Base-by-base conservation (phyloP, 2,113 vertebrate species). In the Saccopteryx leptura region DNA sequence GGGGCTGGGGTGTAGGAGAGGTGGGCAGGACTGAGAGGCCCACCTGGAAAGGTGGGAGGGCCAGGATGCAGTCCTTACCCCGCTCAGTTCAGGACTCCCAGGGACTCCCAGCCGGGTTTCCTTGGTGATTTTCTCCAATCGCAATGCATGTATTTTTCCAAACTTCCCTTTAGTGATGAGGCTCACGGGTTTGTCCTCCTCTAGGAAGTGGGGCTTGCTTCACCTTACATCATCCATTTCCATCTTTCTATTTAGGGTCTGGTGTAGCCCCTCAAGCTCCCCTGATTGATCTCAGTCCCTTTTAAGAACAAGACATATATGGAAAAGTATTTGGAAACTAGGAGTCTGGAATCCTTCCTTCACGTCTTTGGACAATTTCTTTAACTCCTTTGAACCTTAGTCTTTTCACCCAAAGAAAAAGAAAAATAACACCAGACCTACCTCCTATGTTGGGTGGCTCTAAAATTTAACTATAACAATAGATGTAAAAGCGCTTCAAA, bases 251-350 rank as follows among this genome's bases (percentile, higher is more conserved):
- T 56, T 33, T 46, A 52, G 33, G n/a, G 14, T 60, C 66, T n/a
- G 14, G 26, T 72, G 6, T 46, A 58, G 21, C 12, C 28, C 2
- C 33, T 92, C 15, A n/a, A 7, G 46, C 61, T 11, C 31, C 6
- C n/a, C 17, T 9, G 2, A 31, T 5, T 58, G 13, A 15, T 7
- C 46, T 88, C 26, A 81, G 71, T 65, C 61, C 10, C 46, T 69
- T 92, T 26, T 52, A 60, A n/a, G 74, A 75, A 23, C 1, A 78
- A 83, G 21, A 50, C 12, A n/a, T 13, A 50, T 23, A 21, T 24
- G 24, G 46, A 68, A 76, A 85, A 82, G 24, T 13, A 86, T 76
- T 88, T 85, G 69, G 63, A 96, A 95, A 65, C 24, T 46, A 61
- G 71, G 5, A 14, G 7, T 76, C 14, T 13, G 28, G 61, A 88